phyloP scores from a whole-genome alignment of 1,140 invertebrate genomes.

The Prorops nasuta region DNA sequence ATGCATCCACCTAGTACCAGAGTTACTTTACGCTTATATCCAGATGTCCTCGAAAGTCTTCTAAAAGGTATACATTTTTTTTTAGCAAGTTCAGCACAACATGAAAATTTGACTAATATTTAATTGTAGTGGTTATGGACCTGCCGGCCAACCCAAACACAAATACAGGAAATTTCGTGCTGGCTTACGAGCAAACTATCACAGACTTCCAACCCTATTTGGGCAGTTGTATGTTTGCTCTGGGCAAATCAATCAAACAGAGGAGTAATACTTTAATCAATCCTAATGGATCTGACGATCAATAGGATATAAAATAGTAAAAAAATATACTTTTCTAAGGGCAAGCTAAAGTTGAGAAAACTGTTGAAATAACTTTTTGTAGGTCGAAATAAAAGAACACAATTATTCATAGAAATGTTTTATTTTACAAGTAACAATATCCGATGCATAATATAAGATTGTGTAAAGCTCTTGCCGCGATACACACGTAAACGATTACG shows the following conservation, averaged over 20 bases:
- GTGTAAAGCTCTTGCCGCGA: no score
- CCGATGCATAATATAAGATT: no score
- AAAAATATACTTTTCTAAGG: no score
- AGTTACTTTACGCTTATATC: constrained; percentile 80
- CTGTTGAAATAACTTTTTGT: background rate
- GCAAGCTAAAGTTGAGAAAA: background rate
- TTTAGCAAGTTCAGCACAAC: background rate
- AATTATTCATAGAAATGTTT: constrained; percentile 35
- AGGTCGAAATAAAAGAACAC: background rate
- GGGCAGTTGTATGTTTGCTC: background rate
- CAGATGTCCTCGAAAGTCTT: constrained; percentile 78
- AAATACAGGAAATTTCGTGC: constrained; percentile 17
- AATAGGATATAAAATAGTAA: no score
- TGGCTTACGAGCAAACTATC: constrained; percentile 16
- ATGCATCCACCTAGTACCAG: constrained; percentile 75
- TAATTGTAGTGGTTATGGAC: constrained; percentile 10
- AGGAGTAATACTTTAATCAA: no score
- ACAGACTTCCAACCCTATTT: background rate
- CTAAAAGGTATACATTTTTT: constrained; percentile 70
- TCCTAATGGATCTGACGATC: no score
- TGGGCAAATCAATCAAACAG: constrained; percentile 1
- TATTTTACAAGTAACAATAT: constrained; percentile 37
- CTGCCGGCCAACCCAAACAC: constrained; percentile 5
- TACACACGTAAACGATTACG: no score
- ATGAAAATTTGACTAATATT: constrained; percentile 5